These are phyloP conservation scores for Pangasius sanitwongsei DNA, from an alignment of 2,797 vertebrate species.

Conservation along the genomic window DNA sequence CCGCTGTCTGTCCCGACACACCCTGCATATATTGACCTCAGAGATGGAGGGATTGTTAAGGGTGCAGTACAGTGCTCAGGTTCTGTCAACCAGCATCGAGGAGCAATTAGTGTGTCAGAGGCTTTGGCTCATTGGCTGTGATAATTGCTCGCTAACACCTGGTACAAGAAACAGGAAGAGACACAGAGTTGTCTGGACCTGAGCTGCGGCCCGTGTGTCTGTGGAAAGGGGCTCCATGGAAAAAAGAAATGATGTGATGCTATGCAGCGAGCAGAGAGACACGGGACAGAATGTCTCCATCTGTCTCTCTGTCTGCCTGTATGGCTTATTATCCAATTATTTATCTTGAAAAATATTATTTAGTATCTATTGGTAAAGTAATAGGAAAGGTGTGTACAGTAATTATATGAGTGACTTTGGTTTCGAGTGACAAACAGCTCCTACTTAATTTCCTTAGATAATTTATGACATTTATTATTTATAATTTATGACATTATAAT, in stretches of 20 bases:
- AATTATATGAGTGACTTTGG: background rate
- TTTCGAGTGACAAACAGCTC: background rate
- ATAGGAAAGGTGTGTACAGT: background rate
- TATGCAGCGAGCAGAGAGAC: constrained; percentile 19
- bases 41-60: constrained; percentile 41
- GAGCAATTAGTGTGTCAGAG: constrained; percentile 76
- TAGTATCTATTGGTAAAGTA: background rate
- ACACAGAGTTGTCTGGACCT: constrained; percentile 59
- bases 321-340: background rate
- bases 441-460: background rate
- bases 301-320: background rate
- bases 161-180: constrained; percentile 65
- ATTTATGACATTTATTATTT: background rate
- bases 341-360: background rate
- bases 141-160: constrained; percentile 75
- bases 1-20: constrained; percentile 39
- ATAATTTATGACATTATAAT: too few relatives aligned
- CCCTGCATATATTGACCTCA: constrained; percentile 55
- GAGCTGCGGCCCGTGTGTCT: constrained; percentile 56
- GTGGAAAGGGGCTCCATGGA: constrained; percentile 34
- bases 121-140: constrained; percentile 72
- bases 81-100: constrained; percentile 53
- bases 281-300: background rate
- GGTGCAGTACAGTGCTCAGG: constrained; percentile 44
- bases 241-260: constrained; percentile 9